Evolutionary conservation across 2,888 invertebrate species (phyloP).

Genomic region (Phytoseiulus persimilis): DNA sequence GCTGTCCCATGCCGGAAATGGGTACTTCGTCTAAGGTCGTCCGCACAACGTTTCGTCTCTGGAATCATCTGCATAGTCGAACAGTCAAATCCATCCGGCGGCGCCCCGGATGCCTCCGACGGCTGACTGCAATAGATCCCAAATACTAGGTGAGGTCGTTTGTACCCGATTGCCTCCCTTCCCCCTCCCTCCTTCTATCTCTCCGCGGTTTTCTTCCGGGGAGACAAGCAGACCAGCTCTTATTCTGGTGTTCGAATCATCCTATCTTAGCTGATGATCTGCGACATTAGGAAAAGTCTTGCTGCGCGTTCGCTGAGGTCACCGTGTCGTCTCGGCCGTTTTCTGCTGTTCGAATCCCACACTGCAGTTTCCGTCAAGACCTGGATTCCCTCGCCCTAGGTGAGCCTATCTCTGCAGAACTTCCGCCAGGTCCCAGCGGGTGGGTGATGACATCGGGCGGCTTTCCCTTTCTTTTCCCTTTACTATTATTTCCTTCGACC

Average conservation of each 20-base stretch:
- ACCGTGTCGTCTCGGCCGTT: background rate
- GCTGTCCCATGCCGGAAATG: background rate
- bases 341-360: background rate
- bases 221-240: background rate
- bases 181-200: background rate
- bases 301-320: background rate
- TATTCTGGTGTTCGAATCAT: background rate
- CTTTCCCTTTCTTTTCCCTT: background rate
- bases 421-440: background rate
- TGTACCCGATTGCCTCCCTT: background rate
- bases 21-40: background rate
- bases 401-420: background rate
- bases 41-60: background rate
- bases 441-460: background rate
- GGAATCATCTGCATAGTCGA: constrained; percentile 5
- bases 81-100: constrained; percentile 5
- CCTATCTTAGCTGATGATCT: background rate
- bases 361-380: background rate
- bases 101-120: background rate
- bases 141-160: background rate
- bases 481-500: background rate
- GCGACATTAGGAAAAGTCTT: background rate
- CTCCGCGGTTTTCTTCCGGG: background rate
- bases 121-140: background rate
- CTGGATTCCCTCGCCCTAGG: background rate